Evolutionary conservation across 2,797 vertebrate genomes (phyloP), one percentile per base, ranked within the genome.

Genomic region (Arremon brunneinucha): DNA sequence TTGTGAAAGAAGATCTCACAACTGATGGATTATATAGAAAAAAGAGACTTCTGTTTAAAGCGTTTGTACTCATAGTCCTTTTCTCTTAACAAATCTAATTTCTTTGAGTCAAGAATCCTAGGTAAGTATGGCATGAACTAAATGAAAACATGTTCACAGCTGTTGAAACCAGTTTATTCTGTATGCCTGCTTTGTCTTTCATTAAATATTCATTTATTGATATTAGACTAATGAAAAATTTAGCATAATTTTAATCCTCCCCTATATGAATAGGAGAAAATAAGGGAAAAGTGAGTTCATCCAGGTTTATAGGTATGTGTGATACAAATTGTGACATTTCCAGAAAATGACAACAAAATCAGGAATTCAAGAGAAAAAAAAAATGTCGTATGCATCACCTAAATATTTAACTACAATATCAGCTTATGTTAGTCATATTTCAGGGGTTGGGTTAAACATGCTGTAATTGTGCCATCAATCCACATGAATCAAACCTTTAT

Each of bases 141-240:
- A 88, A 91, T 43, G 55, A 91, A 92, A 94, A 76, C n/a, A 67
- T 77, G 21, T 55, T 97, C 75, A 89, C 47, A 87, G 91, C 37
- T 89, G 46, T 49, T 95, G 47, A 83, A 94, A 64, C 22, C 18
- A 62, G 84, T 95, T 96, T 94, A 59, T 89, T 83, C 87, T 83
- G 57, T 71, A 77, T 70, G 94, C 41, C 23, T 92, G 84, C n/a
- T 92, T 92, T 62, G 12, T 69, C 34, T 77, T 67, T 91, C 89
- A 95, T 97, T 95, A 96, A 97, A 92, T 92, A 97, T 95, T 95
- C 72, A 95, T 92, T 92, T 94, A 93, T 94, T 95, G 87, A 93
- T 94, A 95, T 89, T 93, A 94, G 78, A 88, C 93, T 92, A 75
- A 97, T 96, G 55, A 95, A 97, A 97, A 90, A 94, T 94, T 94